Conservation (phyloP, 2,113 vertebrate genomes). For the Embiotoca jacksoni region DNA sequence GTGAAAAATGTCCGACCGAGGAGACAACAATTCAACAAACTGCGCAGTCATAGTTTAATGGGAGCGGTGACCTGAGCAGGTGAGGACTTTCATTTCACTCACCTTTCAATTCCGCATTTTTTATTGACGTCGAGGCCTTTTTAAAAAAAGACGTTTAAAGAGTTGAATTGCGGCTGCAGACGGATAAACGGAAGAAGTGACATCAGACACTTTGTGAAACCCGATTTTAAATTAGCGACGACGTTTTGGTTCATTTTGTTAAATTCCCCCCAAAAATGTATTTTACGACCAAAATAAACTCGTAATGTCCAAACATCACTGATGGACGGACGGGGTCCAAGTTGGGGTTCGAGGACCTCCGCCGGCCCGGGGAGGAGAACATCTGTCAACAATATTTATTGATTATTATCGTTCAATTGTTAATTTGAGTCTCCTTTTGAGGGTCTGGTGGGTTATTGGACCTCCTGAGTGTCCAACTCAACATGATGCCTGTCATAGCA, state of each 20-base stretch:
- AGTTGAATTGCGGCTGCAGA: not conserved
- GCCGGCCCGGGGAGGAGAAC: too few relatives aligned
- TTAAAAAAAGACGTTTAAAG: not conserved
- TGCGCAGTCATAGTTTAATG: slow-evolving; percentile 74
- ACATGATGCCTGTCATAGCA: too few relatives aligned
- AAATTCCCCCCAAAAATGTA: rapidly evolving
- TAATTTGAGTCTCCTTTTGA: too few relatives aligned
- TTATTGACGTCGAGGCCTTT: not conserved
- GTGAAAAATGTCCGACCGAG: slow-evolving; percentile 32
- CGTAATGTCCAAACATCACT: too few relatives aligned
- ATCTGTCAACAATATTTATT: too few relatives aligned
- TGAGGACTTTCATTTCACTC: slow-evolving; percentile 1
- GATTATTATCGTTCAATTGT: too few relatives aligned
- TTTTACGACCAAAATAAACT: not conserved
- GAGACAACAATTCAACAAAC: slow-evolving; percentile 24
- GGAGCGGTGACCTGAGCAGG: slow-evolving; percentile 77
- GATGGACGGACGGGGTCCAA: slow-evolving; percentile 12
- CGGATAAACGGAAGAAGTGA: not conserved
- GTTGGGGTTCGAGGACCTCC: not conserved
- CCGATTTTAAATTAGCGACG: too few relatives aligned
- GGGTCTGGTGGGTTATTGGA: too few relatives aligned
- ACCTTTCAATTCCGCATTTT: not conserved
- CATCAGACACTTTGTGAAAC: not conserved
- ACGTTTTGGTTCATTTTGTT: not conserved
- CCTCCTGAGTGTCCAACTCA: too few relatives aligned